A percentile compares a stretch with the other conserved stretches of the same genome.
Evolutionary conservation across 2,888 invertebrate genomes (phyloP).

Genomic region (Dasypogon diadema): DNA sequence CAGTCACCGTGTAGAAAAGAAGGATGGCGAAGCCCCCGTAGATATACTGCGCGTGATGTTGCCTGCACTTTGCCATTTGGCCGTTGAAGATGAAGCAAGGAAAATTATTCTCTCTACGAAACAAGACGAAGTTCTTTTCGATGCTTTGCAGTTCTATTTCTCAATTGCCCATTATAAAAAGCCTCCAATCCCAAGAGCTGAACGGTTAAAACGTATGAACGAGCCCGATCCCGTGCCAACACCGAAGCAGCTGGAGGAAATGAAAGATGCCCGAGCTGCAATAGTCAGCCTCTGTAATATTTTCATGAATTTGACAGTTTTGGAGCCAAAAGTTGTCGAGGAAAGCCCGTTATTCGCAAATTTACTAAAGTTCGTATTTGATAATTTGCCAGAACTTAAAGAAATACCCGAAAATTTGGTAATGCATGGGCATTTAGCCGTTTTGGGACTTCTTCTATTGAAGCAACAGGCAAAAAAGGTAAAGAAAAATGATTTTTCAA

Average conservation of each 20-base stretch:
- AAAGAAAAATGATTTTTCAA: conserved; percentile 89
- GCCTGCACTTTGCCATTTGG: conserved; percentile 90
- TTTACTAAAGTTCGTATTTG: conserved; percentile 86
- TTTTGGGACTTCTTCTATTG: conserved; percentile 83
- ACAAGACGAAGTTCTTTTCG: conserved; percentile 84
- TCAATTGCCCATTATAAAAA: conserved; percentile 87
- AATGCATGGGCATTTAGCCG: conserved; percentile 85
- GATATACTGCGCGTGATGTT: conserved; percentile 86
- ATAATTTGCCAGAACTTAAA: conserved; percentile 86
- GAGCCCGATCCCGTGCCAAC: conserved; percentile 83
- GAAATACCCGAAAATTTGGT: conserved; percentile 86
- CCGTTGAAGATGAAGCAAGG: conserved; percentile 90
- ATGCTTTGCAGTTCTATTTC: conserved; percentile 86
- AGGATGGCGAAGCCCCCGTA: conserved; percentile 70
- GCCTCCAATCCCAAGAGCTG: conserved; percentile 84
- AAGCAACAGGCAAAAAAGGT: conserved; percentile 87
- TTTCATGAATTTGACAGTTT: conserved; percentile 91
- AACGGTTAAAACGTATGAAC: conserved; percentile 80
- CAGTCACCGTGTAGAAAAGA: conserved; percentile 77
- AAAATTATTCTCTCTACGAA: conserved; percentile 81
- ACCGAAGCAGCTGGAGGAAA: conserved; percentile 80
- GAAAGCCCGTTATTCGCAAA: conserved; percentile 82
- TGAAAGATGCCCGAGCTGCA: conserved; percentile 86
- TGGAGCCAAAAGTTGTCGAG: conserved; percentile 87
- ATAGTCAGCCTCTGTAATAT: conserved; percentile 92